Evolutionary conservation across 2,888 invertebrate species (phyloP).

Genomic region (Ashinkailepas kermadecensis): DNA sequence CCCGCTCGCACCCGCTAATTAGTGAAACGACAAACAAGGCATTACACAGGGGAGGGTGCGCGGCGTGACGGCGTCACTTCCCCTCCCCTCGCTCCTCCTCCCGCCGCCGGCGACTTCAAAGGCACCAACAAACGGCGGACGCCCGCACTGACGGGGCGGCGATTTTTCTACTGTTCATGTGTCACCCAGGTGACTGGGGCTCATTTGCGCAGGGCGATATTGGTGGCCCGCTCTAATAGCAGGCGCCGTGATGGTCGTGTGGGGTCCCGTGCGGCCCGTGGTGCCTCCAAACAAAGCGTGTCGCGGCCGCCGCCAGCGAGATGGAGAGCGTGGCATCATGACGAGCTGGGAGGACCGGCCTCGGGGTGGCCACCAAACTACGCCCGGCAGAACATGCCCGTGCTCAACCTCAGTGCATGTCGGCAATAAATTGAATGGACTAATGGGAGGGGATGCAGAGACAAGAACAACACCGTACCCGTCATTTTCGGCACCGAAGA

Average conservation of each 20-base stretch:
- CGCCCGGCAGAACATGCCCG: too few species aligned
- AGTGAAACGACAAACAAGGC: constrained; percentile 15
- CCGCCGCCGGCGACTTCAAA: constrained; percentile 29
- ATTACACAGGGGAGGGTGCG: background rate
- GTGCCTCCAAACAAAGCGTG: background rate
- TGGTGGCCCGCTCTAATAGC: background rate
- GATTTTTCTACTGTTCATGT: background rate
- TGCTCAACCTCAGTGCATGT: too few species aligned
- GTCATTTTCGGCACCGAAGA: background rate
- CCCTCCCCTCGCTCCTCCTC: constrained; percentile 27
- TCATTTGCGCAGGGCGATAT: background rate
- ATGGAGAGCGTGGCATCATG: too few species aligned
- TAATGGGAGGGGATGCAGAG: background rate
- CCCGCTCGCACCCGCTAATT: background rate
- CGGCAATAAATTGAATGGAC: background rate
- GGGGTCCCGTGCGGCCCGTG: background rate
- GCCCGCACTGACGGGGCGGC: background rate
- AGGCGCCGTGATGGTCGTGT: background rate
- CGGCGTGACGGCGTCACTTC: background rate
- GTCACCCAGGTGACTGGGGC: background rate
- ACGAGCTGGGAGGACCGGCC: too few species aligned
- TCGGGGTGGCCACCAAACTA: too few species aligned
- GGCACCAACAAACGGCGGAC: constrained; percentile 48
- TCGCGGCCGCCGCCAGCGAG: background rate
- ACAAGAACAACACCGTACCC: background rate